Conservation (phyloP, 2,113 vertebrate species). For the Aegotheles bennettii region DNA sequence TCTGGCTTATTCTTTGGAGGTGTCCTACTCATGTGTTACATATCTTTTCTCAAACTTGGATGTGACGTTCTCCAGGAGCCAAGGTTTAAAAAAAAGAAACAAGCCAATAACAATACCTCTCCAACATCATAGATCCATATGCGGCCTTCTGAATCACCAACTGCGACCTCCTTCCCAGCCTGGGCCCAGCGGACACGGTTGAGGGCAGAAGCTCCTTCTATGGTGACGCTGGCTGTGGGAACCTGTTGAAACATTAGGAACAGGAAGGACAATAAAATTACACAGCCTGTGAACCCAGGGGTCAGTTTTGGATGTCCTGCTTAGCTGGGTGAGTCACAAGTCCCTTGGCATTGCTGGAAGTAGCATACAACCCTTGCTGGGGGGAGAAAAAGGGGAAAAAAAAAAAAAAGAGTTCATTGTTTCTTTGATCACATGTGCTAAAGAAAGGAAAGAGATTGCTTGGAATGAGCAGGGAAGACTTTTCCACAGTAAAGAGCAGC, state of each 20-base stretch:
- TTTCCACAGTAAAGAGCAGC: neutral
- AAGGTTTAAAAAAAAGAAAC: neutral
- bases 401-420: constrained; percentile 40
- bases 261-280: neutral
- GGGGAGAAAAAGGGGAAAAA: neutral
- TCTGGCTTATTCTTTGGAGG: neutral
- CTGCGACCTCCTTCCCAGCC: constrained; percentile 92
- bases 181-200: constrained; percentile 95
- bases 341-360: constrained; percentile 6
- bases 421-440: constrained; percentile 39
- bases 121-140: constrained; percentile 97
- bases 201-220: constrained; percentile 92
- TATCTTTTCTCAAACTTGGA: neutral
- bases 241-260: constrained; percentile 76
- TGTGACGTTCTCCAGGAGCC: neutral
- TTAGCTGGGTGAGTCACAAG: neutral
- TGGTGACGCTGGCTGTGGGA: constrained; percentile 91
- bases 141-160: constrained; percentile 94
- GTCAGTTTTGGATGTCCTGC: neutral
- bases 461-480: neutral
- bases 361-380: neutral
- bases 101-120: constrained; percentile 79
- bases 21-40: neutral
- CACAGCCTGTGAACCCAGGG: neutral
- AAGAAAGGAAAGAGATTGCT: neutral